These are phyloP conservation scores for Hirtodrosophila alboralis DNA, from an alignment of 2,888 invertebrate species.

Conservation along the genomic window DNA sequence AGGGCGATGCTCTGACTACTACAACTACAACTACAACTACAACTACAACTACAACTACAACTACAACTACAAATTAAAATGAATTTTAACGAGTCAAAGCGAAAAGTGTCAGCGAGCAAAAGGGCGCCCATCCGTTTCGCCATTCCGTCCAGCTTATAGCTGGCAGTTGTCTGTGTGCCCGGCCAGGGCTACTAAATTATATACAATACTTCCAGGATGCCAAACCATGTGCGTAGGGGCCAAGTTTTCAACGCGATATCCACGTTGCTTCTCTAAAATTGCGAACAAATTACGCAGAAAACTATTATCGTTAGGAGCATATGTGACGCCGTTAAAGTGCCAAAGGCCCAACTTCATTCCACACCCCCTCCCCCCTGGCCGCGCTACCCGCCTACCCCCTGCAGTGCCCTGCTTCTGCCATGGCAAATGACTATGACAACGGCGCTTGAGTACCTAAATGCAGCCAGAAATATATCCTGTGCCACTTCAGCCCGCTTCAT, in stretches of 20 bases:
- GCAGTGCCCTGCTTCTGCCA: not conserved
- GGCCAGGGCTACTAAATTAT: constrained; percentile 66
- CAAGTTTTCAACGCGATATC: constrained; percentile 60
- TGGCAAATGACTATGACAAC: constrained; percentile 58
- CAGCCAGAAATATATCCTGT: constrained; percentile 51
- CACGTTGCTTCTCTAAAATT: constrained; percentile 58
- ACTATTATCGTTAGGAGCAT: constrained; percentile 84
- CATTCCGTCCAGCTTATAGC: constrained; percentile 3
- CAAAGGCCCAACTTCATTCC: constrained; percentile 42
- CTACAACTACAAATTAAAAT: constrained; percentile 67
- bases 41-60: constrained; percentile 47
- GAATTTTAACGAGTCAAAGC: constrained; percentile 78
- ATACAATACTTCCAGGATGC: constrained; percentile 42
- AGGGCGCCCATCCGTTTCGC: constrained; percentile 12
- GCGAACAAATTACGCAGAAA: constrained; percentile 83
- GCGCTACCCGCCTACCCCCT: not conserved
- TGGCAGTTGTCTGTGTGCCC: constrained; percentile 6
- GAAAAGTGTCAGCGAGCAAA: constrained; percentile 65
- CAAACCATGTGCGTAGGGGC: constrained; percentile 24
- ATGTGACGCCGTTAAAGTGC: constrained; percentile 75
- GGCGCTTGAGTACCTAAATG: constrained; percentile 69
- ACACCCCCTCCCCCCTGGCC: not conserved
- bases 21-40: constrained; percentile 27
- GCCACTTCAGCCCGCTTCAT: constrained; percentile 1
- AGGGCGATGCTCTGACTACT: constrained; percentile 24